Base-by-base conservation (phyloP, 2,113 vertebrate species). In the Strix uralensis region DNA sequence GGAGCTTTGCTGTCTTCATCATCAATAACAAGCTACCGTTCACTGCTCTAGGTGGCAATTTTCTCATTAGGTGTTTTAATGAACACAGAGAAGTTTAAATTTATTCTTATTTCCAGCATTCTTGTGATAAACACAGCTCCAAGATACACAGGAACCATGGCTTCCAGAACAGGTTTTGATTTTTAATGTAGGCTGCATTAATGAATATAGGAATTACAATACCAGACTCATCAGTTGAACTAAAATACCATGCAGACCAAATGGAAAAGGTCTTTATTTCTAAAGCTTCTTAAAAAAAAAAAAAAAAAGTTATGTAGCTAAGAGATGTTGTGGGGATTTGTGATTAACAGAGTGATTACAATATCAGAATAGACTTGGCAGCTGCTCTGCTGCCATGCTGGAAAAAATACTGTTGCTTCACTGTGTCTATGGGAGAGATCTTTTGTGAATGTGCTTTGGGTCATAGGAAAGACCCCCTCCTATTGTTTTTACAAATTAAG, bases 51-150 rank as follows among this genome's bases (percentile, higher is more conserved):
- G 86, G 63, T 15, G 6, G 36, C 66, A 89, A 16, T 95, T 96
- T 92, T 92, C 80, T 97, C 46, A 73, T 94, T 87, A 78, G 59
- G 21, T 87, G n/a, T 92, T 95, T 79, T 82, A 95, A 84, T 88
- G 74, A 91, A 70, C 27, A 58, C 6, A 62, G 52, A 85, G 79
- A 65, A 25, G 17, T 87, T 96, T 74, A 81, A 58, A 89, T 82
- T 90, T 74, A 47, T 84, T 89, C 47, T 86, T 75, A 74, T 67
- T 90, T 65, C 15, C 21, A 61, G n/a, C 21, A 36, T 88, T 51
- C 47, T 52, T 38, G 22, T 59, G 81, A 55, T 77, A 54, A 71
- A 78, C 21, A 26, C 69, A 54, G n/a, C 36, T 81, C 51, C 57
- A 77, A 36, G 75, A 40, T 47, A 30, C 14, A 49, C n/a, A 78